Conservation (phyloP, 2,888 invertebrate genomes). For the Drosophila nr. perissopoda region DNA sequence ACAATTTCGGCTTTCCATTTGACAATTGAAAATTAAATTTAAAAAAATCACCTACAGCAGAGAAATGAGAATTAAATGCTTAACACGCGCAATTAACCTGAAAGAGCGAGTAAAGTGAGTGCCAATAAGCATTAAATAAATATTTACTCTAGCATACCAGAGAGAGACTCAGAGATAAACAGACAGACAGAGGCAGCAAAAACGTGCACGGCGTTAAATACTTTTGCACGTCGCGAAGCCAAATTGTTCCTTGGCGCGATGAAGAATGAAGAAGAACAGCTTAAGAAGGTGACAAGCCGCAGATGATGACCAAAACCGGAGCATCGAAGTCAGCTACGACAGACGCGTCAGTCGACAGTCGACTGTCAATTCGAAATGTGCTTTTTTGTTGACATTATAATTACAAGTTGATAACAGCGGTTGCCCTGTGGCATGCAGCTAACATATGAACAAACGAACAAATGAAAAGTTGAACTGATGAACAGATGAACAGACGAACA, state of each 20-base stretch:
- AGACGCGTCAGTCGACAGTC: slow-evolving; percentile 4
- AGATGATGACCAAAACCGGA: slow-evolving; percentile 62
- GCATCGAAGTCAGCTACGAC: slow-evolving; percentile 2
- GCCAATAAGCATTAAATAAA: slow-evolving; percentile 81
- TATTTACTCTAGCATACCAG: slow-evolving; percentile 59
- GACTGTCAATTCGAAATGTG: slow-evolving; percentile 45
- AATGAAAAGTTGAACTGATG: slow-evolving; percentile 30
- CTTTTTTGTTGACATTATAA: slow-evolving; percentile 78
- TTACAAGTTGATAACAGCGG: slow-evolving; percentile 66
- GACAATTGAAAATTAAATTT: slow-evolving; percentile 39
- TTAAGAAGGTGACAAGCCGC: slow-evolving; percentile 46
- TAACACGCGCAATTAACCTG: slow-evolving; percentile 78
- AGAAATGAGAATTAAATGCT: slow-evolving; percentile 59
- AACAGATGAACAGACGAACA: slow-evolving; percentile 39
- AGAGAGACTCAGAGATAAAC: slow-evolving; percentile 16
- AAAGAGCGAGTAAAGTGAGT: slow-evolving; percentile 61
- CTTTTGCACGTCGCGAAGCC: slow-evolving; percentile 62
- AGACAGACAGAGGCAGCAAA: slow-evolving; percentile 10
- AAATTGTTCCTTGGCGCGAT: background rate
- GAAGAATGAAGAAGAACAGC: slow-evolving; percentile 3
- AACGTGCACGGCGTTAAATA: slow-evolving; percentile 67
- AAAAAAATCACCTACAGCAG: slow-evolving; percentile 1
- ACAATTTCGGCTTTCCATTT: slow-evolving; percentile 32
- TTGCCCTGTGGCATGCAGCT: slow-evolving; percentile 2
- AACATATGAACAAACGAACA: slow-evolving; percentile 41